Conservation (phyloP, 2,797 vertebrate species). For the Okamejei kenojei region DNA sequence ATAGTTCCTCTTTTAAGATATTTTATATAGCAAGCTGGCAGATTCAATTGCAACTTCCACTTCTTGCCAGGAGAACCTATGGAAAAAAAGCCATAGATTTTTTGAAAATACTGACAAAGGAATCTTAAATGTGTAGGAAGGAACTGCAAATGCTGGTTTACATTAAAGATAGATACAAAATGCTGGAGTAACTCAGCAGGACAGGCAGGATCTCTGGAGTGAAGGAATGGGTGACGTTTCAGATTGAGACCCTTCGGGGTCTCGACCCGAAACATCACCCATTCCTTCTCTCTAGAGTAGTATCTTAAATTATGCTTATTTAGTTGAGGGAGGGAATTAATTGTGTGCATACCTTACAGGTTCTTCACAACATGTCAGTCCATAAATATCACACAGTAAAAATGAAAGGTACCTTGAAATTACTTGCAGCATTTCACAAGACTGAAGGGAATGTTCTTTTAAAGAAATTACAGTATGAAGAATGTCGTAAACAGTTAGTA, state of each 20-base stretch:
- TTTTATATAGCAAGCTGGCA: neutral
- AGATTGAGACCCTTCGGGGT: too few species aligned
- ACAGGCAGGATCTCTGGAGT: too few species aligned
- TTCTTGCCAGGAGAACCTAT: neutral
- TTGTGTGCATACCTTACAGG: neutral
- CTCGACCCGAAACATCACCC: too few species aligned
- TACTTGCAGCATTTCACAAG: conserved; percentile 2
- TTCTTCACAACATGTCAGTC: neutral
- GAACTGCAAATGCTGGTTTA: too few species aligned
- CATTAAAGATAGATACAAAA: too few species aligned
- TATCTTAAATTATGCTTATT: neutral
- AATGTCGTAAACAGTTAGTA: conserved; percentile 39
- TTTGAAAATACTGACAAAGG: neutral
- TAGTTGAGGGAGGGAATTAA: neutral
- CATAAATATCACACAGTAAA: neutral
- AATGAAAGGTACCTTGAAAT: neutral
- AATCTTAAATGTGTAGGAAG: too few species aligned
- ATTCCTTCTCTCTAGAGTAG: too few species aligned
- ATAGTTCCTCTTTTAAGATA: neutral
- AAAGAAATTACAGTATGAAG: neutral
- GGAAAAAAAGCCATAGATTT: neutral
- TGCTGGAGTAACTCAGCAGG: too few species aligned
- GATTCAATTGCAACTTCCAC: neutral
- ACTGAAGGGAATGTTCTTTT: neutral
- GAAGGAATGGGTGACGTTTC: too few species aligned